Percentiles rank a stretch among this genome's conserved stretches.
phyloP scores from a whole-genome alignment of 2,888 invertebrate species.

The Rhamphomyia laevipes region DNA sequence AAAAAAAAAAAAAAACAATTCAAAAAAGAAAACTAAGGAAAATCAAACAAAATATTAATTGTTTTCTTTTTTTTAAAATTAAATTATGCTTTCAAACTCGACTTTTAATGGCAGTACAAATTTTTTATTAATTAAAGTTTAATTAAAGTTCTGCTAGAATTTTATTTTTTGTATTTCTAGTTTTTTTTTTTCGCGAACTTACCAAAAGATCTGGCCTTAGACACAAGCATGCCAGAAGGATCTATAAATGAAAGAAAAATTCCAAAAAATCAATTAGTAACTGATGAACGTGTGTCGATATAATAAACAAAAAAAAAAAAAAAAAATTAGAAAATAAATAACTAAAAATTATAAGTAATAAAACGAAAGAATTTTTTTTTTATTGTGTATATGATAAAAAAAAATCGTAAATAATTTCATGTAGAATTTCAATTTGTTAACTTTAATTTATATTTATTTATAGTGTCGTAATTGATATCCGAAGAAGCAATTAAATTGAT shows the following conservation, averaged over 20 bases:
- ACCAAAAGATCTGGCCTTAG: slow-evolving; percentile 64
- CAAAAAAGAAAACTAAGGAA: neutral
- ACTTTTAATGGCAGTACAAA: no score
- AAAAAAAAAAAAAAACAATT: slow-evolving; percentile 4
- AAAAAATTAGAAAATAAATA: slow-evolving; percentile 4
- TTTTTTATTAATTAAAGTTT: no score
- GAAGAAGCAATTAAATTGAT: no score
- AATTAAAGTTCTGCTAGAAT: neutral
- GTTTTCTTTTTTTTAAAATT: no score
- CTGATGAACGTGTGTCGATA: neutral
- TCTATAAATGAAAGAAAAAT: slow-evolving; percentile 53
- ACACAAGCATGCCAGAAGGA: slow-evolving; percentile 64
- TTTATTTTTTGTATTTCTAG: slow-evolving; percentile 3
- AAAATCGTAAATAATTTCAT: no score
- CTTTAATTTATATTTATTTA: no score
- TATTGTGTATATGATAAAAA: neutral
- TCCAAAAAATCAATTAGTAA: slow-evolving; percentile 28
- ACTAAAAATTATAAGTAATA: neutral
- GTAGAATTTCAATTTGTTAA: no score
- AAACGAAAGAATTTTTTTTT: neutral
- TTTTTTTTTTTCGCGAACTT: slow-evolving; percentile 39
- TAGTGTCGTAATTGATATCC: no score
- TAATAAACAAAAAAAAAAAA: neutral
- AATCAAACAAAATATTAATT: no score
- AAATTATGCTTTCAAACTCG: no score